Conservation (phyloP, 2,797 vertebrate species). For the Podargus strigoides region DNA sequence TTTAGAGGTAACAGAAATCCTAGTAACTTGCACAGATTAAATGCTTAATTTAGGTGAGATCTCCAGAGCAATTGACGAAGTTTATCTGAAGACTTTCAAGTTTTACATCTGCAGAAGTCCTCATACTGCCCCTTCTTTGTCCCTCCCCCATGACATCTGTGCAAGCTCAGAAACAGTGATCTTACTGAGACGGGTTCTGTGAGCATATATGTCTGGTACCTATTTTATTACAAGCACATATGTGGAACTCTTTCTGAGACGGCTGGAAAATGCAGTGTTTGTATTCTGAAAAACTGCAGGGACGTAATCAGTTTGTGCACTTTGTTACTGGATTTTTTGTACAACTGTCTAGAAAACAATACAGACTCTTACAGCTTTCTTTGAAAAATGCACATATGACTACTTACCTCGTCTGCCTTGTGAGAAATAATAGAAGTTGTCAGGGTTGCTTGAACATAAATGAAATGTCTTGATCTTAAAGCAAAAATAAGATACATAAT, state of each 20-base stretch:
- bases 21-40: neutral
- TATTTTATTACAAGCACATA: neutral
- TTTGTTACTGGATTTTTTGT: neutral
- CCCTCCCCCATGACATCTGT: fast-evolving
- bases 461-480: neutral
- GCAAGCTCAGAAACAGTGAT: neutral
- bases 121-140: neutral
- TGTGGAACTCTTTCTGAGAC: neutral
- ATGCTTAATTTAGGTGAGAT: neutral
- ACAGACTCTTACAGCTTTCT: neutral
- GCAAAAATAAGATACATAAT: neutral
- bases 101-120: neutral
- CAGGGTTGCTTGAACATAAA: neutral
- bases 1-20: neutral
- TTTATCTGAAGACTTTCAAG: neutral
- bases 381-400: neutral
- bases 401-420: neutral
- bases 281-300: neutral
- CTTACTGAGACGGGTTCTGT: fast-evolving
- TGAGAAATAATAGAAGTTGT: neutral
- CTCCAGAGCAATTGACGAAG: neutral
- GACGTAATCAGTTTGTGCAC: neutral
- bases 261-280: neutral
- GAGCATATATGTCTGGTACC: neutral
- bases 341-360: neutral